A percentile compares a stretch with the other conserved stretches of the same genome.
Evolutionary conservation across 2,888 invertebrate genomes (phyloP).

Genomic region (Ellobium chinense): DNA sequence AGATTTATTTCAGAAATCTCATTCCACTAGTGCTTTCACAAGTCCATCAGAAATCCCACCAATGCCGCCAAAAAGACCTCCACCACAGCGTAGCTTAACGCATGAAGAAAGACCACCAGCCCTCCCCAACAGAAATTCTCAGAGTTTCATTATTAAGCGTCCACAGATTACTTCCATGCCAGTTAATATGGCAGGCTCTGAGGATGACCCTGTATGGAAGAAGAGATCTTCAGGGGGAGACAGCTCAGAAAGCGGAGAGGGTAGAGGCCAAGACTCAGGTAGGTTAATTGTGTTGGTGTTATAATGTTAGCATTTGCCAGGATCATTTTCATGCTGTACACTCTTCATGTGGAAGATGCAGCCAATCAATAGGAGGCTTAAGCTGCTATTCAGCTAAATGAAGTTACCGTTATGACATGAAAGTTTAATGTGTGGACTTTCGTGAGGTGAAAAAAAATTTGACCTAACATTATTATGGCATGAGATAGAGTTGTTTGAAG

Average conservation of each 20-base stretch:
- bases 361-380: too few relatives aligned
- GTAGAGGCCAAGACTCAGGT: not conserved
- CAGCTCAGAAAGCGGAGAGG: not conserved
- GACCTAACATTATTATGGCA: too few relatives aligned
- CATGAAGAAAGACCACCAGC: conserved; percentile 20
- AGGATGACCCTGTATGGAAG: not conserved
- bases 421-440: too few relatives aligned
- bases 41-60: conserved; percentile 6
- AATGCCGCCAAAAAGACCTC: conserved; percentile 19
- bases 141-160: conserved; percentile 40
- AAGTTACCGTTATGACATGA: too few relatives aligned
- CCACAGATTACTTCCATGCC: conserved; percentile 33
- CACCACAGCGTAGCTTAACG: not conserved
- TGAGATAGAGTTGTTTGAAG: too few relatives aligned
- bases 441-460: too few relatives aligned
- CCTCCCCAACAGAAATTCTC: conserved; percentile 22
- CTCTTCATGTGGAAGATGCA: too few relatives aligned
- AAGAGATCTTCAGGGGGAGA: not conserved
- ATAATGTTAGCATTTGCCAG: too few relatives aligned
- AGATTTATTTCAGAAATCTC: conserved; percentile 14
- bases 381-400: too few relatives aligned
- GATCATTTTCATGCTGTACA: too few relatives aligned
- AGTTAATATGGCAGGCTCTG: not conserved
- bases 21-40: conserved; percentile 9
- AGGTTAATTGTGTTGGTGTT: too few relatives aligned